Percentiles rank a stretch among this genome's conserved stretches.
Conservation (phyloP, 2,797 vertebrate species). For the Liparis tanakae region DNA sequence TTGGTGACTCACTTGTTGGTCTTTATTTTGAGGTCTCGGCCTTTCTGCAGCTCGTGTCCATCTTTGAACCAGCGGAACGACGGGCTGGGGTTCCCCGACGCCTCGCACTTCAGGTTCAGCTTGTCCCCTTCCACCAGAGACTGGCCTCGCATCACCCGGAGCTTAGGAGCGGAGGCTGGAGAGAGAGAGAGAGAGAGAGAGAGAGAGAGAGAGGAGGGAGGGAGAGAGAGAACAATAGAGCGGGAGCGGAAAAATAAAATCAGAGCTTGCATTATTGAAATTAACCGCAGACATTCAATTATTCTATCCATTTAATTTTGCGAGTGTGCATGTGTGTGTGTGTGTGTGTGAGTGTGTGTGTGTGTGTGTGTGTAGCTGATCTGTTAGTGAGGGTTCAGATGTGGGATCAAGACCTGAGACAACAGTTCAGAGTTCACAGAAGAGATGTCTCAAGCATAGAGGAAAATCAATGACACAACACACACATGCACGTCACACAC, state of each 20-base stretch:
- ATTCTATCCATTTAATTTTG: conserved; percentile 35
- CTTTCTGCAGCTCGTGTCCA: conserved; percentile 94
- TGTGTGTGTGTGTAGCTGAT: neutral
- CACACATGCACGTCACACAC: neutral
- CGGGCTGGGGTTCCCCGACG: conserved; percentile 91
- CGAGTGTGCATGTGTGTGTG: neutral
- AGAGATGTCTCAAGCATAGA: conserved; percentile 9
- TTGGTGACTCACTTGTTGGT: conserved; percentile 90
- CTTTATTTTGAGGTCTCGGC: conserved; percentile 95
- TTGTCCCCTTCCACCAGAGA: conserved; percentile 91
- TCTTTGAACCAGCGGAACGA: conserved; percentile 98
- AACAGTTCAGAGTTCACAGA: conserved; percentile 41
- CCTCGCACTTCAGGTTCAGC: conserved; percentile 95
- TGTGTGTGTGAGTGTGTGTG: neutral
- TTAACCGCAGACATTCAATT: conserved; percentile 39
- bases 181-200: conserved; percentile 32
- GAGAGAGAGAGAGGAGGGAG: neutral
- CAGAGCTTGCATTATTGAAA: conserved; percentile 55
- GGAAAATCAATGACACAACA: conserved; percentile 36
- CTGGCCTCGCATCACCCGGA: conserved; percentile 91
- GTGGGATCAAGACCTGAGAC: conserved; percentile 25
- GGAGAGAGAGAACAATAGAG: neutral
- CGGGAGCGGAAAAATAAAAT: conserved; percentile 22
- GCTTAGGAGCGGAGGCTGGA: conserved; percentile 90
- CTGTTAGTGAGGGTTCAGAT: conserved; percentile 30